A percentile compares a stretch with the other conserved stretches of the same genome.
Evolutionary conservation across 2,113 vertebrate species (phyloP).

Genomic region (Scopus umbretta): DNA sequence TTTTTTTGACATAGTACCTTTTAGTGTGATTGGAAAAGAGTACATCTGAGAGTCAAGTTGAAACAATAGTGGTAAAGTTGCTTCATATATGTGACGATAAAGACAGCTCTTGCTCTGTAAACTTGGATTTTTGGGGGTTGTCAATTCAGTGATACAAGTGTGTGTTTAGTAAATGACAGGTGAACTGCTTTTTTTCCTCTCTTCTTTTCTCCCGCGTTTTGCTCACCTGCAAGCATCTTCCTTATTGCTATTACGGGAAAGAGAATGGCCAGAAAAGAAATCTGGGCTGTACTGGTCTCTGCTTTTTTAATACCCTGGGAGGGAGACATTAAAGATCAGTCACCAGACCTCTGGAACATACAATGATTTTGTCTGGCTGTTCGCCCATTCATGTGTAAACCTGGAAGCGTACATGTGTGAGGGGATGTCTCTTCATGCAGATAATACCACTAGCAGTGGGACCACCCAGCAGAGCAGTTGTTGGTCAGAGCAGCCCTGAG

Average conservation of each 20-base stretch:
- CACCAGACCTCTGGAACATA: neutral
- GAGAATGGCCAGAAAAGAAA: neutral
- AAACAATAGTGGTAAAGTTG: neutral
- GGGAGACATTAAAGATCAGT: neutral
- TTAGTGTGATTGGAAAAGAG: neutral
- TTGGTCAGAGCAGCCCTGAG: neutral
- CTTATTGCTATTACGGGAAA: neutral
- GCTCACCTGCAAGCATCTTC: neutral
- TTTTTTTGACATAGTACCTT: neutral
- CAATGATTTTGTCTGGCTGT: neutral
- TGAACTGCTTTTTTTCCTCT: neutral
- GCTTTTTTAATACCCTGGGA: neutral
- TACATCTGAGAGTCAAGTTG: neutral
- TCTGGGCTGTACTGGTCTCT: neutral
- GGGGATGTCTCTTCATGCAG: neutral
- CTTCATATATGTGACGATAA: neutral
- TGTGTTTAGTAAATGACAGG: neutral
- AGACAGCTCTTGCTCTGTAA: neutral
- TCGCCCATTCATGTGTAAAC: fast-evolving
- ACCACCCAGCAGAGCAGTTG: neutral
- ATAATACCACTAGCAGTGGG: too few species aligned
- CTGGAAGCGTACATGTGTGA: neutral
- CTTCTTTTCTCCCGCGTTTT: neutral
- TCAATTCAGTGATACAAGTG: neutral
- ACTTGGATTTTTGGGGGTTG: neutral